phyloP scores from a whole-genome alignment of 2,888 invertebrate genomes.

The Diaprepes abbreviatus region DNA sequence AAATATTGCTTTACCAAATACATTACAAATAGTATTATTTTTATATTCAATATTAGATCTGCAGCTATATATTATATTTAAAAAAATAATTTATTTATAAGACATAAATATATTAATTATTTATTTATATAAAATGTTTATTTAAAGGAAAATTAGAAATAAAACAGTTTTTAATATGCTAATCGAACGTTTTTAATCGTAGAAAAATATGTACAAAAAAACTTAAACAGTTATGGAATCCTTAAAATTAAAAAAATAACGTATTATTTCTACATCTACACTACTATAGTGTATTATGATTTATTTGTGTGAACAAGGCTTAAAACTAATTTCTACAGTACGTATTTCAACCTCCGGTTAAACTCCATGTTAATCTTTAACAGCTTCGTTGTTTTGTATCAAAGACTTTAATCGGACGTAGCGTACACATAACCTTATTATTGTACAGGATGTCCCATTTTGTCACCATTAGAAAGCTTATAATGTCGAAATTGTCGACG shows the following conservation, averaged over 20 bases:
- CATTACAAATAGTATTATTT: constrained; percentile 1
- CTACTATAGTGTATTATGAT: constrained; percentile 24
- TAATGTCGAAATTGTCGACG: no score
- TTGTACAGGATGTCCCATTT: neutral
- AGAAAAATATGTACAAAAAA: constrained; percentile 58
- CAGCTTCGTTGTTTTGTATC: neutral
- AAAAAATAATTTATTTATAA: constrained; percentile 9
- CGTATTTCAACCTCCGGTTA: constrained; percentile 1
- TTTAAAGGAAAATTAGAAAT: neutral
- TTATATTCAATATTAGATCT: constrained; percentile 11
- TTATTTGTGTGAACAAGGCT: constrained; percentile 18
- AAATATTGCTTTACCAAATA: constrained; percentile 2
- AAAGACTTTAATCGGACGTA: neutral
- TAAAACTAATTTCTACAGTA: constrained; percentile 2
- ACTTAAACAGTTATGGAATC: constrained; percentile 35
- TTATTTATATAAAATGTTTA: neutral
- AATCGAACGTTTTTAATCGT: constrained; percentile 52
- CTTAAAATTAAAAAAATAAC: constrained; percentile 33
- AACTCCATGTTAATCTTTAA: neutral
- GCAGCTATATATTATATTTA: constrained; percentile 5
- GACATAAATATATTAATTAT: constrained; percentile 1
- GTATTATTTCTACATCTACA: constrained; percentile 21
- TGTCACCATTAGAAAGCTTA: no score
- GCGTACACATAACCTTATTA: neutral
- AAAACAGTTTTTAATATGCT: constrained; percentile 7